phyloP scores from a whole-genome alignment of 2,113 vertebrate genomes.

The Thryonomys swinderianus region DNA sequence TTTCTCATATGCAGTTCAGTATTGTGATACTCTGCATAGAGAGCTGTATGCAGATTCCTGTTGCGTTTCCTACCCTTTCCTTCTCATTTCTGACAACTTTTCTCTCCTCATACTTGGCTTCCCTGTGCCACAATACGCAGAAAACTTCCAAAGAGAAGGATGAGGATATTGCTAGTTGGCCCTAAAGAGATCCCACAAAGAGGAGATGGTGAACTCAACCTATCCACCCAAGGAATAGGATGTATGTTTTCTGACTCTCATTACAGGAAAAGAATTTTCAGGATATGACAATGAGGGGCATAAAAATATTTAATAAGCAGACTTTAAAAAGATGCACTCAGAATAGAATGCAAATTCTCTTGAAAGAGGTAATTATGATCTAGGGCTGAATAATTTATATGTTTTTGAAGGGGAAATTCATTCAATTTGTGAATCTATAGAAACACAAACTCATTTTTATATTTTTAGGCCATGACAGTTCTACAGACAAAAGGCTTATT shows the following conservation, averaged over 20 bases:
- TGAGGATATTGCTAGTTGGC: too few species aligned
- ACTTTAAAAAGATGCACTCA: neutral
- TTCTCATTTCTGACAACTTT: neutral
- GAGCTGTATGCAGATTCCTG: neutral
- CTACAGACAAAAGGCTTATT: neutral
- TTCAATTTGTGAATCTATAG: neutral
- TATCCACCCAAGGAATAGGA: neutral
- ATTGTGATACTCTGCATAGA: neutral
- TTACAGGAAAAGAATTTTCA: neutral
- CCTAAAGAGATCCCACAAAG: neutral
- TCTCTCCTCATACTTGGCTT: neutral
- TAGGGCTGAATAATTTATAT: neutral
- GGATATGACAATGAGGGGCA: neutral
- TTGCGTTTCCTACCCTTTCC: neutral
- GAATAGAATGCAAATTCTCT: neutral
- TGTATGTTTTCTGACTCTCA: too few species aligned
- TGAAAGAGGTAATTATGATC: too few species aligned
- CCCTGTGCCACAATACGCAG: neutral
- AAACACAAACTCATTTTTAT: neutral
- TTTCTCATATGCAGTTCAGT: neutral
- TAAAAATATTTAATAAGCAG: neutral
- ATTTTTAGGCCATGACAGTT: neutral
- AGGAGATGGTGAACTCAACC: neutral
- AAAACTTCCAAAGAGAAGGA: neutral
- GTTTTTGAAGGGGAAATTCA: neutral